Evolutionary conservation across 2,113 vertebrate genomes (phyloP).

Genomic region (Trogon melanurus): DNA sequence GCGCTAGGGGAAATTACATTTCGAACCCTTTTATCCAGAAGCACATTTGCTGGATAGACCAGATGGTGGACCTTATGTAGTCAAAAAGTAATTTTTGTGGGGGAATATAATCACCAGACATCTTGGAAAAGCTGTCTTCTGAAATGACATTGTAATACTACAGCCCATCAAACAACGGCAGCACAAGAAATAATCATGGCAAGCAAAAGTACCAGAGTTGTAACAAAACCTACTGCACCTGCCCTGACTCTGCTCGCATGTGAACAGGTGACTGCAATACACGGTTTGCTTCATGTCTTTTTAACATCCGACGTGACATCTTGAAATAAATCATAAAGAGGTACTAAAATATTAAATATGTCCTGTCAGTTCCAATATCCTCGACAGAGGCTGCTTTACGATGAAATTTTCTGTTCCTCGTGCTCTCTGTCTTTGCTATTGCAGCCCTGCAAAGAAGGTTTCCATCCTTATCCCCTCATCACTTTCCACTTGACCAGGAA

Average conservation of each 20-base stretch:
- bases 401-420: neutral
- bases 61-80: neutral
- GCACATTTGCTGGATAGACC: neutral
- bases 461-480: neutral
- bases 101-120: neutral
- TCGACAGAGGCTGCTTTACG: neutral
- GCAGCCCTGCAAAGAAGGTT: neutral
- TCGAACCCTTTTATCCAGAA: neutral
- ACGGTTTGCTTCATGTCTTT: neutral
- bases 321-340: neutral
- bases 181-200: neutral
- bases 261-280: neutral
- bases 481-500: neutral
- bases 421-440: neutral
- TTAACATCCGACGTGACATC: fast-evolving
- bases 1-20: neutral
- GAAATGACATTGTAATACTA: neutral
- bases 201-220: neutral
- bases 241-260: neutral
- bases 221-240: neutral
- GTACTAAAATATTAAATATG: neutral
- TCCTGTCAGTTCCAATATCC: neutral
- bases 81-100: neutral
- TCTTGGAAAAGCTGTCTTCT: neutral
- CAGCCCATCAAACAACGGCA: neutral